Evolutionary conservation across 2,888 invertebrate species (phyloP).

Genomic region (Tuta absoluta): DNA sequence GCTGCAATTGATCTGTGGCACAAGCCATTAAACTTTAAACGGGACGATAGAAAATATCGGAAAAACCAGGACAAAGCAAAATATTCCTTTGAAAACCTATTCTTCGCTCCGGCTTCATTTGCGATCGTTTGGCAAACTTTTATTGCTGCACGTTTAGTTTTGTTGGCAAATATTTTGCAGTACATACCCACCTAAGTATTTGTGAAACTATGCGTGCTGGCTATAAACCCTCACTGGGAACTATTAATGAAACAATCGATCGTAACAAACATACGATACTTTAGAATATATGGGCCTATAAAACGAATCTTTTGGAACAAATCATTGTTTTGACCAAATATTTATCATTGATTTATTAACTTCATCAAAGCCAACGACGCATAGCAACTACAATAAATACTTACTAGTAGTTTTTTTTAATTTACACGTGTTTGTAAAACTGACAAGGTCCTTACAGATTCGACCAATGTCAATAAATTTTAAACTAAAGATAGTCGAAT

Average conservation of each 20-base stretch:
- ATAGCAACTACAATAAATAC: not conserved
- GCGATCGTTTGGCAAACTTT: constrained; percentile 49
- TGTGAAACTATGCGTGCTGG: not conserved
- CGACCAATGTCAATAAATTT: too few species aligned
- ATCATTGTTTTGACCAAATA: not conserved
- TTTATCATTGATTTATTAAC: not conserved
- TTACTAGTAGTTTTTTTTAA: not conserved
- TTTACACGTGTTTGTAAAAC: too few species aligned
- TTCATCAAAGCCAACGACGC: not conserved
- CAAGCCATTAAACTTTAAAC: constrained; percentile 70
- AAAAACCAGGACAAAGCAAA: constrained; percentile 63
- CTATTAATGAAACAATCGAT: not conserved
- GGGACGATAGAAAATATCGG: constrained; percentile 62
- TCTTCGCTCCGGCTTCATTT: constrained; percentile 55
- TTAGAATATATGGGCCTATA: constrained; percentile 8
- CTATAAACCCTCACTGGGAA: not conserved
- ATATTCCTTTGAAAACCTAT: constrained; percentile 66
- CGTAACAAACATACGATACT: not conserved
- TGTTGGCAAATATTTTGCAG: constrained; percentile 40
- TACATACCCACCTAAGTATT: constrained; percentile 34
- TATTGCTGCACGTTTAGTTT: constrained; percentile 38
- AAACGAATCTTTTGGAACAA: not conserved
- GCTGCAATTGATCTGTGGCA: constrained; percentile 60
- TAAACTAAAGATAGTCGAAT: too few species aligned
- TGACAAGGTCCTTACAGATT: too few species aligned